phyloP scores from a whole-genome alignment of 35 echinoderm and acorn worm species.

The Lytechinus variegatus region DNA sequence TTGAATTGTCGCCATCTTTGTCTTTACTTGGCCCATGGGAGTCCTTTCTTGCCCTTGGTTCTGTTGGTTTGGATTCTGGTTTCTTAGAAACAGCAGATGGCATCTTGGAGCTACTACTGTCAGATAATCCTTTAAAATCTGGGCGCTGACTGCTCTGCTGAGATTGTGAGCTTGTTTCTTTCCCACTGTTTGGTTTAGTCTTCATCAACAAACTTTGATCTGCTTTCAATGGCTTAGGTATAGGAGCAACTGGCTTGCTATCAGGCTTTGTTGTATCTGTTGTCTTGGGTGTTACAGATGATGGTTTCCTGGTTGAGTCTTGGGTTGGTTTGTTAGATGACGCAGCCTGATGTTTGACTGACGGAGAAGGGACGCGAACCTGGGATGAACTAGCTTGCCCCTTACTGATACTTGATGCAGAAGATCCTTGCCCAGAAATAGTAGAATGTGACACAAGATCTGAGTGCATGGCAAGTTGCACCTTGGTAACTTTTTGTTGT shows the following conservation, averaged over 20 bases:
- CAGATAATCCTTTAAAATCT: neutral
- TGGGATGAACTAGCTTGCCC: slow-evolving; percentile 31
- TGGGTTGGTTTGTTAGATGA: neutral
- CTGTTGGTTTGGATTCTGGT: slow-evolving; percentile 36
- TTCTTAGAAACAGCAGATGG: slow-evolving; percentile 28
- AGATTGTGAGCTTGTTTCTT: slow-evolving; percentile 15
- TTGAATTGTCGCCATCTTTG: slow-evolving; percentile 40
- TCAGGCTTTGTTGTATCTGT: neutral
- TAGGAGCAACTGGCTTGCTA: neutral
- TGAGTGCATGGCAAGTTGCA: slow-evolving; percentile 61
- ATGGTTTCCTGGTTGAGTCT: neutral
- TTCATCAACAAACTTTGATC: neutral
- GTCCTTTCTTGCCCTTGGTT: slow-evolving; percentile 25
- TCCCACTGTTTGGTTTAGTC: slow-evolving; percentile 13
- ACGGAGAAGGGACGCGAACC: slow-evolving; percentile 5
- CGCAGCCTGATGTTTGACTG: slow-evolving; percentile 39
- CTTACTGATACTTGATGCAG: slow-evolving; percentile 37
- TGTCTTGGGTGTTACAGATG: neutral
- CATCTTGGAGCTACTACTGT: neutral
- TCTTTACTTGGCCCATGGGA: slow-evolving; percentile 27
- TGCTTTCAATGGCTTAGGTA: neutral
- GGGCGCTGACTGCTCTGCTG: neutral
- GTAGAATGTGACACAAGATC: neutral
- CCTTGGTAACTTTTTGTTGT: slow-evolving; percentile 65
- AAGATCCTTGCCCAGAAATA: neutral